Evolutionary conservation across 2,113 vertebrate genomes (phyloP).

Genomic region (Phylloscopus trochilus): DNA sequence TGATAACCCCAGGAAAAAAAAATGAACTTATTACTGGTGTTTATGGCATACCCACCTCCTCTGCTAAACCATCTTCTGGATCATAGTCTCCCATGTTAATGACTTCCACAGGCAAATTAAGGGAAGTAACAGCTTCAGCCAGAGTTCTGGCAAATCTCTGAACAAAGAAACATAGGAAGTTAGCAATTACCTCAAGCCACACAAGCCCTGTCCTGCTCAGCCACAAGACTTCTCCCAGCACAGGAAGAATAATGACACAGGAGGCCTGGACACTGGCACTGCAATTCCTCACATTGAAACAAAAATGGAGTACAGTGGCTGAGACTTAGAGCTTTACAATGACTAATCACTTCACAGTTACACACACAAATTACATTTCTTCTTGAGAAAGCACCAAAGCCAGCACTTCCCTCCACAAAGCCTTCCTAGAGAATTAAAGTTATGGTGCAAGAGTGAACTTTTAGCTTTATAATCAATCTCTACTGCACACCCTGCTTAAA

Average conservation of each 20-base stretch:
- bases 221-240: not conserved
- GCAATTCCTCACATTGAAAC: not conserved
- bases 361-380: not conserved
- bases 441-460: not conserved
- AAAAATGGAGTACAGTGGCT: too few species aligned
- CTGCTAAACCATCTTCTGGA: conserved; percentile 85
- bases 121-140: conserved; percentile 70
- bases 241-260: not conserved
- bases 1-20: not conserved
- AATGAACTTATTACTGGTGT: not conserved
- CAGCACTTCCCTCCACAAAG: not conserved
- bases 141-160: conserved; percentile 86
- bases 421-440: not conserved
- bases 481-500: not conserved
- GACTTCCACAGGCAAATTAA: conserved; percentile 75
- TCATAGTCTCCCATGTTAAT: conserved; percentile 87
- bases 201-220: not conserved
- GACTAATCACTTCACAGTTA: not conserved
- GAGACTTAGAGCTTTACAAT: not conserved
- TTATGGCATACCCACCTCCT: conserved; percentile 79
- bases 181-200: not conserved
- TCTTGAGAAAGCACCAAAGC: not conserved
- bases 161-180: not conserved
- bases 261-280: not conserved
- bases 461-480: not conserved